Evolutionary conservation across 2,888 invertebrate genomes (phyloP), one percentile per base, ranked within the genome.

Genomic region (Coelopa pilipes): DNA sequence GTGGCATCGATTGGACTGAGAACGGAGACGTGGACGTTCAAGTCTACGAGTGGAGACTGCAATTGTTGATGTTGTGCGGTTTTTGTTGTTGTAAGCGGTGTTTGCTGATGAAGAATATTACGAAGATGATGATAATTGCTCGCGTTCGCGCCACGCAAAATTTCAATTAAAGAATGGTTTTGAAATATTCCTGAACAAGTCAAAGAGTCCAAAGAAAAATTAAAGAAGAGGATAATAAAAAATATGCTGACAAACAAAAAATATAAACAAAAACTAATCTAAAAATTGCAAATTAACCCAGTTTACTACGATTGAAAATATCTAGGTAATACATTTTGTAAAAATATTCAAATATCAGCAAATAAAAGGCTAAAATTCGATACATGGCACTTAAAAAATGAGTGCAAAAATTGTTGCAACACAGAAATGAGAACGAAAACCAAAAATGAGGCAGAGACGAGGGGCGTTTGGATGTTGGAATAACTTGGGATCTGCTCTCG

Each of bases 1-100:
- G 34, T 34, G 21, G 62, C 62, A 62, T 62, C 62, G 62, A 62
- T 62, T 21, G 19, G 24, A 24, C n/a, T 24, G n/a, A 62, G 34
- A 62, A 12, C 7, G 55, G 17, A 12, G 13, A 13, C 19, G 21
- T 59, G 10, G 5, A 11, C 24, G 57, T 21, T 17, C 2, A 5
- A 9, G 11, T 59, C 11, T 59, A 3, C 24, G n/a, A 12, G 57
- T 21, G 17, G 3, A 24, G 7, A 9, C 24, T 19, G 24, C 19
- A 19, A 59, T 59, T 59, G 57, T 24, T 24, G 34, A 4, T 34
- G 34, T 59, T 59, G 57, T 24, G 17, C 12, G 57, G 7, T n/a
- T 5, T 57, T 10, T 17, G n/a, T 21, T 59, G 17, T 15, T 59
- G 57, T 21, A 21, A 24, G 19, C 12, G 17, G 24, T 59, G 57